Percentiles rank a stretch among this genome's conserved stretches.
Conservation (phyloP, 2,797 vertebrate genomes). For the Dendrocincla tyrannina region DNA sequence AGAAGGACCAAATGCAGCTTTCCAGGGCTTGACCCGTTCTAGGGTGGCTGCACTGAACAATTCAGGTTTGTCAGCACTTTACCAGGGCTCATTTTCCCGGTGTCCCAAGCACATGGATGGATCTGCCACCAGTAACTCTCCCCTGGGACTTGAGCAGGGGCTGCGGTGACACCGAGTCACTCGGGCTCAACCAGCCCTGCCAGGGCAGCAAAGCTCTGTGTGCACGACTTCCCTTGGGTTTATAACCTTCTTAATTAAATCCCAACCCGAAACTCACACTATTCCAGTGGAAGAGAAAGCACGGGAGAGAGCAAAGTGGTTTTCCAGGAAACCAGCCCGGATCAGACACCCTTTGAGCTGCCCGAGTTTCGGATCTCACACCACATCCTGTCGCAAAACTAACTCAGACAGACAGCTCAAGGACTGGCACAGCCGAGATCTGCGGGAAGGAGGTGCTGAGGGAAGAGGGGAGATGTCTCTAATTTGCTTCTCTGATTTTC, state of each 20-base stretch:
- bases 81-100: background rate
- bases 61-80: background rate
- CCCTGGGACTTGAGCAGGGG: background rate
- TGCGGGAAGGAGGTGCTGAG: background rate
- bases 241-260: background rate
- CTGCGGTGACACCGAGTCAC: background rate
- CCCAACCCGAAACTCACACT: background rate
- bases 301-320: background rate
- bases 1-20: background rate
- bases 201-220: background rate
- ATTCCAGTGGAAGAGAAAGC: background rate
- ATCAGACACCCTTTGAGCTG: background rate
- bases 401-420: background rate
- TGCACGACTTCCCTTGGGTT: background rate
- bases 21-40: no score
- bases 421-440: background rate
- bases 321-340: background rate
- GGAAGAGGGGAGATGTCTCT: accelerated
- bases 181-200: background rate
- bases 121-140: background rate
- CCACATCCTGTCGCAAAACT: background rate
- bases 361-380: accelerated
- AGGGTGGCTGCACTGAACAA: background rate
- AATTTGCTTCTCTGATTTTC: background rate
- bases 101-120: accelerated